These are phyloP conservation scores for Aphelinus atriplicis DNA, from an alignment of 1,140 invertebrate species.

Conservation along the genomic window DNA sequence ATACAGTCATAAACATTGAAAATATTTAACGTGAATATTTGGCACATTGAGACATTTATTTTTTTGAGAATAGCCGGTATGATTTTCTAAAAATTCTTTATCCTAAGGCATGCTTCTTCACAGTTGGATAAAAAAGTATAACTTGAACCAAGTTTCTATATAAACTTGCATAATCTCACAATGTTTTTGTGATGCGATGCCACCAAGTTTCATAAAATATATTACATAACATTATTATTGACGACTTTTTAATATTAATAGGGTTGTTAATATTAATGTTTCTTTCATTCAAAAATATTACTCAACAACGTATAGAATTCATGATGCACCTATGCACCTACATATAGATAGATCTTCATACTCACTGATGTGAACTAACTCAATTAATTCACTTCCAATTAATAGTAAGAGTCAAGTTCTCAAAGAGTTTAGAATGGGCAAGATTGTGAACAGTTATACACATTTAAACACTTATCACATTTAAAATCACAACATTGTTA, in stretches of 20 bases:
- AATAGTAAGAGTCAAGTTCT: too few relatives aligned
- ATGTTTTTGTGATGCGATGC: not conserved
- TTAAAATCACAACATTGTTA: constrained; percentile 64
- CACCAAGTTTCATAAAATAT: too few relatives aligned
- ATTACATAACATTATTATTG: too few relatives aligned
- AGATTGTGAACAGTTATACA: constrained; percentile 46
- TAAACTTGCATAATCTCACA: constrained; percentile 19
- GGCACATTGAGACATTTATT: constrained; percentile 62
- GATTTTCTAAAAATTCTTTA: constrained; percentile 28
- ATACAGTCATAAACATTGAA: constrained; percentile 57
- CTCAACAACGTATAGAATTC: too few relatives aligned
- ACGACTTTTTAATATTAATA: too few relatives aligned
- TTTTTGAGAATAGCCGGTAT: constrained; percentile 36
- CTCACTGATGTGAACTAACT: too few relatives aligned
- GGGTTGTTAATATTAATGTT: too few relatives aligned
- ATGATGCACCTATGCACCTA: too few relatives aligned
- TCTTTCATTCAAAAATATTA: too few relatives aligned
- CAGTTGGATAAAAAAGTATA: constrained; percentile 26
- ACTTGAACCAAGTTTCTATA: constrained; percentile 19
- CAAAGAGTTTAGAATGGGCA: constrained; percentile 44
- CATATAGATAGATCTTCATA: too few relatives aligned
- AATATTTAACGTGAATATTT: constrained; percentile 63
- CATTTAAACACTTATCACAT: constrained; percentile 62
- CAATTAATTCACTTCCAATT: too few relatives aligned
- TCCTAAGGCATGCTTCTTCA: constrained; percentile 28